A percentile compares a stretch with the other conserved stretches of the same genome.
Conservation (phyloP, 2,113 vertebrate species). For the Poeciliopsis turrubarensis region DNA sequence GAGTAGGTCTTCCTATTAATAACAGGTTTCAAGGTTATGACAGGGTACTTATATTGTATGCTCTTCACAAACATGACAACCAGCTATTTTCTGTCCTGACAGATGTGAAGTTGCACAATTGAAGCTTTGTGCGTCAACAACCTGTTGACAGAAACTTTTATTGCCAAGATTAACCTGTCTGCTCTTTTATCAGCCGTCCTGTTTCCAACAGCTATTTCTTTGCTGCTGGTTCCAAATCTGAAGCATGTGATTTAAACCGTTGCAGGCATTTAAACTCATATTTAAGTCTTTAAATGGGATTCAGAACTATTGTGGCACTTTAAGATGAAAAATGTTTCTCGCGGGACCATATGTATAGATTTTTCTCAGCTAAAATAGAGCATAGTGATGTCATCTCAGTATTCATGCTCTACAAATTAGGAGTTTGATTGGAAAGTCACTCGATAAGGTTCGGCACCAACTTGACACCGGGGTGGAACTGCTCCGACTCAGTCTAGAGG, state of each 20-base stretch:
- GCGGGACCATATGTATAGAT: not conserved
- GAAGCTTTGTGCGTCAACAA: not conserved
- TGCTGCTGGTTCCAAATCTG: too few relatives aligned
- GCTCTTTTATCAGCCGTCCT: too few relatives aligned
- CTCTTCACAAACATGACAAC: not conserved
- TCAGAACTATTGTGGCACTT: not conserved
- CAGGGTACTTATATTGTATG: not conserved
- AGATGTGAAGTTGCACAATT: not conserved
- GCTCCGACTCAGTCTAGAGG: slow-evolving; percentile 9
- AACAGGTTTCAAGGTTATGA: not conserved
- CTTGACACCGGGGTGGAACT: slow-evolving; percentile 1
- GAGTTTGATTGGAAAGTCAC: slow-evolving; percentile 10
- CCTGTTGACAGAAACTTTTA: not conserved
- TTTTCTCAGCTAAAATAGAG: not conserved
- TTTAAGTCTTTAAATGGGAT: not conserved
- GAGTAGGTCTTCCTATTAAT: not conserved
- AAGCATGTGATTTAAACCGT: too few relatives aligned
- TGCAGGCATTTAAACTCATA: too few relatives aligned
- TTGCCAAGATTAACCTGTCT: not conserved
- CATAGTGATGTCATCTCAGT: not conserved
- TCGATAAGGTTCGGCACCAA: not conserved
- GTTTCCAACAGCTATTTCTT: too few relatives aligned
- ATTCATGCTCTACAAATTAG: not conserved
- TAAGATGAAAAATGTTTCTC: not conserved
- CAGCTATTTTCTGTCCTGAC: not conserved